Conservation (phyloP, 1,140 invertebrate genomes). For the Condylostylus longicornis region DNA sequence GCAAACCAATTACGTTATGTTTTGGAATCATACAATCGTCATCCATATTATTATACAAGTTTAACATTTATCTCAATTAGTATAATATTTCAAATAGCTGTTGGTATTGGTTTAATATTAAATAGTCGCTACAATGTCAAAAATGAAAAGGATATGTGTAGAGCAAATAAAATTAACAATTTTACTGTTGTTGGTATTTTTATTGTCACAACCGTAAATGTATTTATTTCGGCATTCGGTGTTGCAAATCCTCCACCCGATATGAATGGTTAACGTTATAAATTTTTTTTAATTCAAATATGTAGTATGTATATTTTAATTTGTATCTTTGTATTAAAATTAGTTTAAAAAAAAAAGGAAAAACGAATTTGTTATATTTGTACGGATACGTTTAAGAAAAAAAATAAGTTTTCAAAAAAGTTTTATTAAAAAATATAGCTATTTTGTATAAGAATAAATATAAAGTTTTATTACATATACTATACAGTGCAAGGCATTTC, state of each 20-base stretch:
- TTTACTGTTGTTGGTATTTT: constrained; percentile 63
- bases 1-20: constrained; percentile 75
- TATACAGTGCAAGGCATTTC: too few species aligned
- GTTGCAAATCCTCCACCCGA: too few species aligned
- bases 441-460: too few species aligned
- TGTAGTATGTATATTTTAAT: neutral
- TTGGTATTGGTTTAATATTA: constrained; percentile 65
- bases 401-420: too few species aligned
- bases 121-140: constrained; percentile 64
- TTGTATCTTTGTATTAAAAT: neutral
- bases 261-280: too few species aligned
- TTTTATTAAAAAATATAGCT: too few species aligned
- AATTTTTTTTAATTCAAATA: neutral
- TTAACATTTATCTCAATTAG: constrained; percentile 57
- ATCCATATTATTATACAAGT: constrained; percentile 58
- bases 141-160: constrained; percentile 44
- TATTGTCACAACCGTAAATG: constrained; percentile 60
- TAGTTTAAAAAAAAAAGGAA: too few species aligned
- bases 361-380: too few species aligned
- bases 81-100: constrained; percentile 55
- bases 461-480: too few species aligned
- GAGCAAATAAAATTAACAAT: constrained; percentile 60
- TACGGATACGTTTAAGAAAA: too few species aligned
- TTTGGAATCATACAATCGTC: constrained; percentile 44
- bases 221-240: constrained; percentile 66